phyloP scores from a whole-genome alignment of 2,797 vertebrate species.

The Acipenser transmontanus region DNA sequence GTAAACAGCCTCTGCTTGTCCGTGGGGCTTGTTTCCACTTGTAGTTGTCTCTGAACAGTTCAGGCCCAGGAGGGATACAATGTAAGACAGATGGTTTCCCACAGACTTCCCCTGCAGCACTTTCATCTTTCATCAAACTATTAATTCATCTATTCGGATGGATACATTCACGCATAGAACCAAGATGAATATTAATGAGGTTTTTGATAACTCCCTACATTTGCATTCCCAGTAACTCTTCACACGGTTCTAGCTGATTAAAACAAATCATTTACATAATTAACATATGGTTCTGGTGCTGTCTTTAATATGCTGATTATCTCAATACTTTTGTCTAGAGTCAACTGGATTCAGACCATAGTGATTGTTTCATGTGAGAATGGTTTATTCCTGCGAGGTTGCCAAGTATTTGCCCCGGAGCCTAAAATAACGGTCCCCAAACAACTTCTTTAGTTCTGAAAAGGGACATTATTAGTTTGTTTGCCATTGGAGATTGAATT shows the following conservation, averaged over 20 bases:
- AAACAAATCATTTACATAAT: conserved; percentile 97
- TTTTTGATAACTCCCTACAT: conserved; percentile 90
- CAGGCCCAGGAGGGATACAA: conserved; percentile 59
- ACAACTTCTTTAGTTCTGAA: conserved; percentile 39
- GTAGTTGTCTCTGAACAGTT: conserved; percentile 36
- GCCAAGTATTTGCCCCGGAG: conserved; percentile 48
- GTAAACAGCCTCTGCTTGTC: conserved; percentile 25
- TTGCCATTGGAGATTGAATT: background rate
- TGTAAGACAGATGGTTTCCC: conserved; percentile 81
- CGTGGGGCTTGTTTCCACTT: conserved; percentile 21
- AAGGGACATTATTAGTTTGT: background rate
- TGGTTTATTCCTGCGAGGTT: conserved; percentile 63
- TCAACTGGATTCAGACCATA: conserved; percentile 78
- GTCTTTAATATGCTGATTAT: conserved; percentile 91
- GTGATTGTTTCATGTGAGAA: conserved; percentile 74
- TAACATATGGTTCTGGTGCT: conserved; percentile 94
- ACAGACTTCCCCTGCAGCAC: conserved; percentile 74
- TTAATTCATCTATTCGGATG: conserved; percentile 90
- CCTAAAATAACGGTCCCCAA: conserved; percentile 50
- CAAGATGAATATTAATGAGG: conserved; percentile 93
- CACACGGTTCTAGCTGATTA: conserved; percentile 94
- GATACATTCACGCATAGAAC: conserved; percentile 72
- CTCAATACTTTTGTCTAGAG: conserved; percentile 76
- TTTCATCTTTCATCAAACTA: conserved; percentile 89
- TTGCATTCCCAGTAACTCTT: conserved; percentile 86